These are phyloP conservation scores for Montipora cactus DNA, from an alignment of 64 coral and sea anemone species.

Conservation along the genomic window DNA sequence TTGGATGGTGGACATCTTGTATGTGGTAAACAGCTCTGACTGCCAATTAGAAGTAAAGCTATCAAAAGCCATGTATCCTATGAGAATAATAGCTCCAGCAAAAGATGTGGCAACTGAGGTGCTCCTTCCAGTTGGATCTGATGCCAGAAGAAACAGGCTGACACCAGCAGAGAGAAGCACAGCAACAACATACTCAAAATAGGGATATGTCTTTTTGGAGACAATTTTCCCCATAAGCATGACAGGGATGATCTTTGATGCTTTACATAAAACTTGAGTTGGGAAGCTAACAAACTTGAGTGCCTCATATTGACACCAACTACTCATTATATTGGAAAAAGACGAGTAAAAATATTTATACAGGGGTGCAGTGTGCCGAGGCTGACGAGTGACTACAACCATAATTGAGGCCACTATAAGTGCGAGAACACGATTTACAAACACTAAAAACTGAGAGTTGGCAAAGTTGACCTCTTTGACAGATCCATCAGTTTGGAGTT, in stretches of 20 bases:
- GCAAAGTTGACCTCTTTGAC: slow-evolving; percentile 71
- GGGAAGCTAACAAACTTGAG: slow-evolving; percentile 98
- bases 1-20: slow-evolving; percentile 96
- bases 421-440: slow-evolving; percentile 87
- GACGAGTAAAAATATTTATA: slow-evolving; percentile 97
- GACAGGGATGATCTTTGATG: slow-evolving; percentile 98
- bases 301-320: slow-evolving; percentile 99
- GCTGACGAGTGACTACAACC: slow-evolving; percentile 79
- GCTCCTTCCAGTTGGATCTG: slow-evolving; percentile 58
- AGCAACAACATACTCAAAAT: slow-evolving; percentile 93
- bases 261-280: slow-evolving; percentile 92
- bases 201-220: slow-evolving; percentile 89
- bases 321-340: slow-evolving; percentile 96
- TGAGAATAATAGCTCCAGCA: slow-evolving; percentile 81
- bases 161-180: slow-evolving; percentile 88
- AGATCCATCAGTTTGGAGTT: slow-evolving; percentile 77
- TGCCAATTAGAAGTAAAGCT: slow-evolving; percentile 99
- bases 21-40: slow-evolving; percentile 86
- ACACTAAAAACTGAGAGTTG: slow-evolving; percentile 96
- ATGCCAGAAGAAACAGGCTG: slow-evolving; percentile 91
- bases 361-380: slow-evolving; percentile 89
- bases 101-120: slow-evolving; percentile 81
- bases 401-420: slow-evolving; percentile 69
- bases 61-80: slow-evolving; percentile 98
- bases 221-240: slow-evolving; percentile 99